These are phyloP conservation scores for Hypercompe scribonia DNA, from an alignment of 2,888 invertebrate genomes.

Conservation along the genomic window DNA sequence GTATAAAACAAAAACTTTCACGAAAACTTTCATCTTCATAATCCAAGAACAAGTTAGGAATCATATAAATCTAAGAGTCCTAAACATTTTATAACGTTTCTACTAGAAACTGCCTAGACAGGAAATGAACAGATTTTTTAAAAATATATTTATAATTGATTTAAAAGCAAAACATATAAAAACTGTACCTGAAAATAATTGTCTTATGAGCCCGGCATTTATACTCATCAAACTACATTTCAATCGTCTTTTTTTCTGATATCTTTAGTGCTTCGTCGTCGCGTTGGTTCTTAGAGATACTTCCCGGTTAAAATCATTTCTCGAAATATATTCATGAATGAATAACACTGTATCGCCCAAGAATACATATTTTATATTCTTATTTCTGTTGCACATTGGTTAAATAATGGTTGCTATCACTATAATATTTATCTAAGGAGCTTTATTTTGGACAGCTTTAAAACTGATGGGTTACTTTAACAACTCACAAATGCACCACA, in stretches of 20 bases:
- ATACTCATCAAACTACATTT: not conserved
- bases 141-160: too few species aligned
- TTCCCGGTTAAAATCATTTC: not conserved
- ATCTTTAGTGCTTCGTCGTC: not conserved
- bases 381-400: constrained; percentile 13
- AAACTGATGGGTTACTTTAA: constrained; percentile 34
- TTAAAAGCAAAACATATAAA: too few species aligned
- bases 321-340: not conserved
- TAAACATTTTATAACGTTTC: too few species aligned
- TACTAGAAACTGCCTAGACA: too few species aligned
- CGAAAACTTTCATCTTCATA: too few species aligned
- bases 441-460: constrained; percentile 35
- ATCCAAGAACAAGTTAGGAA: too few species aligned
- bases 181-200: too few species aligned
- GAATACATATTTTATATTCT: constrained; percentile 5
- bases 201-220: not conserved
- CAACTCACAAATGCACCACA: constrained; percentile 45
- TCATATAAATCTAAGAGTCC: too few species aligned
- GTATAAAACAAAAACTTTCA: too few species aligned
- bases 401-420: constrained; percentile 20
- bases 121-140: too few species aligned
- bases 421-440: constrained; percentile 30
- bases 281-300: not conserved
- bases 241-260: not conserved
- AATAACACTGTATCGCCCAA: not conserved